These are phyloP conservation scores for Percina caprodes DNA, from an alignment of 2,113 vertebrate species.

Conservation along the genomic window DNA sequence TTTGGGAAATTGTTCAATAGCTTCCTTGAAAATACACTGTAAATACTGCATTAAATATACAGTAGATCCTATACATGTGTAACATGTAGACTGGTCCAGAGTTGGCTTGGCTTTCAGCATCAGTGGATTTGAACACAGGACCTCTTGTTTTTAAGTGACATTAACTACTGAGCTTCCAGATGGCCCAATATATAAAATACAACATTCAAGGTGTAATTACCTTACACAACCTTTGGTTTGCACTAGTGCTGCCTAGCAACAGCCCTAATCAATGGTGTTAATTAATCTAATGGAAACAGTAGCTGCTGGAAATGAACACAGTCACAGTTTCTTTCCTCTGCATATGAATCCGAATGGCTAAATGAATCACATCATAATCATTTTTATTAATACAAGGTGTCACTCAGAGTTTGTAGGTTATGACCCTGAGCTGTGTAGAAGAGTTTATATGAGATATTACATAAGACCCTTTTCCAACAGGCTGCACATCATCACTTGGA, in stretches of 20 bases:
- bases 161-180: background rate
- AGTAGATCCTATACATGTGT: background rate
- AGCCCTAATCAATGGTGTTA: background rate
- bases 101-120: background rate
- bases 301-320: background rate
- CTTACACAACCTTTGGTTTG: background rate
- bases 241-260: background rate
- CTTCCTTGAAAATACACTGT: background rate
- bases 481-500: constrained; percentile 97
- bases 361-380: background rate
- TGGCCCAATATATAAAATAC: background rate
- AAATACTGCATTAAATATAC: background rate
- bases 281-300: background rate
- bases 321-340: background rate
- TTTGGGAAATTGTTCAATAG: background rate
- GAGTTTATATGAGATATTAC: constrained; percentile 17
- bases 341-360: background rate
- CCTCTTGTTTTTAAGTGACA: background rate
- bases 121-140: background rate
- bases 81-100: background rate
- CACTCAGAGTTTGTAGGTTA: constrained; percentile 7
- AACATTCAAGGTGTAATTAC: background rate
- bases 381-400: background rate
- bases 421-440: constrained; percentile 12
- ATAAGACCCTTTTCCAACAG: constrained; percentile 76